These are phyloP conservation scores for Centrocercus urophasianus DNA, from an alignment of 2,113 vertebrate species.

Conservation along the genomic window DNA sequence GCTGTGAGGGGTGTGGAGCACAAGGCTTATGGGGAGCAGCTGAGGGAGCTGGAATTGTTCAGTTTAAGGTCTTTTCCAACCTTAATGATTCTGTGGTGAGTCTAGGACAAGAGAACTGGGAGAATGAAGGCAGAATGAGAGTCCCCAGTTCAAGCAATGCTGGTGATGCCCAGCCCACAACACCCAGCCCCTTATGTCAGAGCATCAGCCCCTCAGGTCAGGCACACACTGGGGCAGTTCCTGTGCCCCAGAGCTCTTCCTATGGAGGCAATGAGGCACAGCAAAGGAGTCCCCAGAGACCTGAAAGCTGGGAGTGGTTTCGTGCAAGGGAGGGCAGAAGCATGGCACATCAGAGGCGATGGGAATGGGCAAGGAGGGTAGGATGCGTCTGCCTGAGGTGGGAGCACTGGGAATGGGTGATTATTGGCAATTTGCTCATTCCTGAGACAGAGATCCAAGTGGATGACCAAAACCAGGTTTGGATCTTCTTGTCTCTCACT, in stretches of 20 bases:
- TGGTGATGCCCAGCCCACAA: background rate
- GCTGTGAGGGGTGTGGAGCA: too few species aligned
- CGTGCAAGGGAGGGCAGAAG: background rate
- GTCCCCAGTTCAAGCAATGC: background rate
- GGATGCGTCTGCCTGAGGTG: background rate
- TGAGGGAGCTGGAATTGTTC: too few species aligned
- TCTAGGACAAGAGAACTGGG: background rate
- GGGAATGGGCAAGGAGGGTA: background rate
- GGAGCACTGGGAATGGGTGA: background rate
- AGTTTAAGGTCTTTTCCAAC: too few species aligned
- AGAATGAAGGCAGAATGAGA: background rate
- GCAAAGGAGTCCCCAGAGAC: background rate
- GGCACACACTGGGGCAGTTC: too few species aligned
- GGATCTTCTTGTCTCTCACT: background rate
- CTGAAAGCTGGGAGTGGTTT: too few species aligned
- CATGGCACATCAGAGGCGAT: too few species aligned
- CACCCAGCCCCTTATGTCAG: background rate
- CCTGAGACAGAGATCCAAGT: background rate
- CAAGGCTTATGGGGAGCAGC: too few species aligned
- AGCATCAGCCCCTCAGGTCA: background rate
- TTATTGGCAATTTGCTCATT: background rate
- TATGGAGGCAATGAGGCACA: background rate
- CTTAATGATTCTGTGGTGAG: background rate
- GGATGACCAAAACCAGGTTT: background rate
- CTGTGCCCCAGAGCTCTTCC: background rate